These are phyloP conservation scores for Hyperoodon ampullatus DNA, from an alignment of 2,113 vertebrate genomes.

Conservation along the genomic window DNA sequence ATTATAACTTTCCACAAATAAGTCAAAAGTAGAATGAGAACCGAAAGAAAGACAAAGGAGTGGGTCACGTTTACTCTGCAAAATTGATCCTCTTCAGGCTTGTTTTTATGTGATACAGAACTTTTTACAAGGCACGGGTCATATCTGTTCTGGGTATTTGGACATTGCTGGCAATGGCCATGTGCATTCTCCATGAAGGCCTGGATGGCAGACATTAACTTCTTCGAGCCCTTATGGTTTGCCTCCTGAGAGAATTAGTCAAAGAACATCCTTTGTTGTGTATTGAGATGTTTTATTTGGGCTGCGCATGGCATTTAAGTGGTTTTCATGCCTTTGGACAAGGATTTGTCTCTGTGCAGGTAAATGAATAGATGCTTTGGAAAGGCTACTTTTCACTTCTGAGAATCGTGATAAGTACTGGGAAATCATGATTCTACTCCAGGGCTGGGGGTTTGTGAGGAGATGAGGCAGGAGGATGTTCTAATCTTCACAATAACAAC, in stretches of 20 bases:
- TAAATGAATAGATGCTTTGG: not conserved
- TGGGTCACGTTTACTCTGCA: conserved; percentile 64
- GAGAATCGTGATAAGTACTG: not conserved
- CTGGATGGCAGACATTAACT: not conserved
- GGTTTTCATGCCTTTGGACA: not conserved
- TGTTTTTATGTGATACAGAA: conserved; percentile 37
- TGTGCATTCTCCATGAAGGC: not conserved
- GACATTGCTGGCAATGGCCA: not conserved
- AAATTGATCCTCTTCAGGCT: conserved; percentile 52
- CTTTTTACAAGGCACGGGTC: conserved; percentile 43
- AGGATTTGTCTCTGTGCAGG: not conserved
- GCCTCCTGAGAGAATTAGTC: not conserved
- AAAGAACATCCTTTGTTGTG: not conserved
- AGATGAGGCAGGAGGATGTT: not conserved
- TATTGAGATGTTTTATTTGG: not conserved
- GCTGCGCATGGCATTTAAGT: not conserved
- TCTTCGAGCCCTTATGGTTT: accelerated
- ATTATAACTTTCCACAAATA: conserved; percentile 82
- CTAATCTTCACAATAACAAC: not conserved
- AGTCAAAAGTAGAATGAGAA: conserved; percentile 72
- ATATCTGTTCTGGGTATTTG: not conserved
- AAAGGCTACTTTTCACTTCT: not conserved
- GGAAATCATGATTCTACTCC: not conserved
- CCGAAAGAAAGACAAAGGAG: conserved; percentile 68
- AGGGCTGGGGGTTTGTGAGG: accelerated